Evolutionary conservation across 2,113 vertebrate genomes (phyloP).

Genomic region (Casuarius casuarius): DNA sequence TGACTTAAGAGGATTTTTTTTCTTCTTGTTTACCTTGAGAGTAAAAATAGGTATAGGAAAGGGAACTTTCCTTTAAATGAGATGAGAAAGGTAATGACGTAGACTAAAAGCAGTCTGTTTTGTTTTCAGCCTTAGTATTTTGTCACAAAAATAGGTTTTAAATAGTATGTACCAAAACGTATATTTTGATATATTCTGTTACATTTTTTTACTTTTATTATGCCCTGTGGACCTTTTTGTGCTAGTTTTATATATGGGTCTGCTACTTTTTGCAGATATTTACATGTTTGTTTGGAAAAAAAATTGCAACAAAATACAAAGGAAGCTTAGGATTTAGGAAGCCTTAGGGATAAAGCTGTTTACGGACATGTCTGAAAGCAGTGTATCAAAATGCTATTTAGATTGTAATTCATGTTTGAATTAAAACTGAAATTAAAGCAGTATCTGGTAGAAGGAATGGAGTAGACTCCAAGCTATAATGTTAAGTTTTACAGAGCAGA

Average conservation of each 20-base stretch:
- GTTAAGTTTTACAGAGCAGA: neutral
- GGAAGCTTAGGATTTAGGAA: neutral
- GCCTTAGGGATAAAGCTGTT: neutral
- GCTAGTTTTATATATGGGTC: neutral
- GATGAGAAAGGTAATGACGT: neutral
- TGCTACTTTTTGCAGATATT: neutral
- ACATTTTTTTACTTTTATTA: neutral
- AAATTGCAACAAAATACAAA: neutral
- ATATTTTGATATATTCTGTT: neutral
- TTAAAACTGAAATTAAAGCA: neutral
- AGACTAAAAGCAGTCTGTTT: neutral
- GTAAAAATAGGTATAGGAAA: constrained; percentile 12
- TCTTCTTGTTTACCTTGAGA: neutral
- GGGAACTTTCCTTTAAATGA: neutral
- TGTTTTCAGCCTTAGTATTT: neutral
- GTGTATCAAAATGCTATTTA: neutral
- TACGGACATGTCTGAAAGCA: neutral
- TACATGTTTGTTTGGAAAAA: neutral
- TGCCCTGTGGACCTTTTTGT: neutral
- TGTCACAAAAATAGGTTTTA: neutral
- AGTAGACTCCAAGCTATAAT: neutral
- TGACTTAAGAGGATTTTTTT: neutral
- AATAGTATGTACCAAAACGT: neutral
- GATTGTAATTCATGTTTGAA: neutral
- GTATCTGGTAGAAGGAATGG: neutral